Percentiles rank a stretch among this genome's conserved stretches.
Evolutionary conservation across 2,113 vertebrate species (phyloP).

Genomic region (Sardina pilchardus): DNA sequence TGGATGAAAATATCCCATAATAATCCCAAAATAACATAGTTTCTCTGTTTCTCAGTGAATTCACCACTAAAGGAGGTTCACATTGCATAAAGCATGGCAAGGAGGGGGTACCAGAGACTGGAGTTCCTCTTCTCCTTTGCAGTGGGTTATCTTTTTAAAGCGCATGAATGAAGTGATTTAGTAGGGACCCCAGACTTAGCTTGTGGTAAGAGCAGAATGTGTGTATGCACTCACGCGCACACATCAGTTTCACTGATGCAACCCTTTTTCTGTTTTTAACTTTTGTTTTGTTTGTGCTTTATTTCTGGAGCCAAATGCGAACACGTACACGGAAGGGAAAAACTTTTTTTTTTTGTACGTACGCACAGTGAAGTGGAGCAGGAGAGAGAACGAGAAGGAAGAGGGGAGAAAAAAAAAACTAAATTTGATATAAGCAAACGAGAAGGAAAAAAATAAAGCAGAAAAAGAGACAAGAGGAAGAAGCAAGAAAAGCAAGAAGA

Average conservation of each 20-base stretch:
- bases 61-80: background rate
- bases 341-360: background rate
- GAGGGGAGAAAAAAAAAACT: background rate
- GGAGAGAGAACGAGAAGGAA: background rate
- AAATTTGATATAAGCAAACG: background rate
- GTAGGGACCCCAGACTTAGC: background rate
- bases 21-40: background rate
- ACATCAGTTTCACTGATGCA: background rate
- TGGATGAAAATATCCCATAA: constrained; percentile 50
- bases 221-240: background rate
- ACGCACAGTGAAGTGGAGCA: background rate
- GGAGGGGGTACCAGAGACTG: background rate
- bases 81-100: background rate
- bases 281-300: background rate
- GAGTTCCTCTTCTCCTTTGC: background rate
- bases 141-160: background rate
- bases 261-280: background rate
- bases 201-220: background rate
- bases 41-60: background rate
- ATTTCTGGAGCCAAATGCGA: background rate
- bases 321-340: background rate
- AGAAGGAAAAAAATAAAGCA: constrained; percentile 47
- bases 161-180: background rate
- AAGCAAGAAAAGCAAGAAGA: background rate
- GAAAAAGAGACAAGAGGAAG: constrained; percentile 48